Percentiles rank a stretch among this genome's conserved stretches.
phyloP scores from a whole-genome alignment of 1,140 invertebrate species.

The Diorhabda carinulata region DNA sequence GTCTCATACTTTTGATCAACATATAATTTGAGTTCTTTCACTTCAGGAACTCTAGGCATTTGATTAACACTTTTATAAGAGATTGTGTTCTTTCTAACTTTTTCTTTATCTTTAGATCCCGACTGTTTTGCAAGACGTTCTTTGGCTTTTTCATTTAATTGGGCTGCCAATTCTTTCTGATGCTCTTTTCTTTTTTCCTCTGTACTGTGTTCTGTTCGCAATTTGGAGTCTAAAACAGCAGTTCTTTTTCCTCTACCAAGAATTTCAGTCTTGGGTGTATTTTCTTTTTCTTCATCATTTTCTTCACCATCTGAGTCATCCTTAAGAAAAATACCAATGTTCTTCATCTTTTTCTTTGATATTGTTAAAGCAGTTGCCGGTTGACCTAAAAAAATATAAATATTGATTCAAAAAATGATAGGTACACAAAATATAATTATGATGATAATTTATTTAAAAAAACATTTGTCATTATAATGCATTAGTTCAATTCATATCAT shows the following conservation, averaged over 20 bases:
- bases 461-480: background rate
- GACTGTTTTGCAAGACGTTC: conserved; percentile 85
- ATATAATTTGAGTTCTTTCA: conserved; percentile 91
- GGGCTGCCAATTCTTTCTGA: conserved; percentile 89
- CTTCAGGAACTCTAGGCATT: conserved; percentile 90
- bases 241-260: conserved; percentile 83
- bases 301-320: conserved; percentile 87
- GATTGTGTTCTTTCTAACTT: conserved; percentile 88
- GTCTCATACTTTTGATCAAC: conserved; percentile 98
- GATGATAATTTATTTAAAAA: background rate
- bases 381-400: conserved; percentile 41
- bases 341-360: conserved; percentile 95
- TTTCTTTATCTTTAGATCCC: conserved; percentile 81
- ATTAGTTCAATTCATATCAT: background rate
- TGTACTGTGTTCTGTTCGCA: conserved; percentile 90
- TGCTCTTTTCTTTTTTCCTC: conserved; percentile 97
- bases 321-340: conserved; percentile 94
- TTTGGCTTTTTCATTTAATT: conserved; percentile 88
- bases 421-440: background rate
- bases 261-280: conserved; percentile 59
- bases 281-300: conserved; percentile 67
- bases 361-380: conserved; percentile 85
- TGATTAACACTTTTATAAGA: conserved; percentile 92
- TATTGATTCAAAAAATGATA: background rate
- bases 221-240: conserved; percentile 91